A percentile compares a stretch with the other conserved stretches of the same genome.
Evolutionary conservation across 2,888 invertebrate species (phyloP).

Genomic region (Malthinus flaveolus): DNA sequence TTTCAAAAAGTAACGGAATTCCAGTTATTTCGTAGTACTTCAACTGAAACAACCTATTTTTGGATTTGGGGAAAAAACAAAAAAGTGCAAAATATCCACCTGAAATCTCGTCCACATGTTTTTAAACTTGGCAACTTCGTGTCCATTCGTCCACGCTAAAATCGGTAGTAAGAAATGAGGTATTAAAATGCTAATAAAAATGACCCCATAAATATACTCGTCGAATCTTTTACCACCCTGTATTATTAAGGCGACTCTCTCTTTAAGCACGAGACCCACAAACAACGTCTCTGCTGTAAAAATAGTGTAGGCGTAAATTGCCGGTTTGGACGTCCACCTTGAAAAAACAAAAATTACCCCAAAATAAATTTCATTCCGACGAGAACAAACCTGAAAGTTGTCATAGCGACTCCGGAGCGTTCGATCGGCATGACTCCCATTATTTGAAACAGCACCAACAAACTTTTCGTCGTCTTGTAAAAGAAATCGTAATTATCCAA

Average conservation of each 20-base stretch:
- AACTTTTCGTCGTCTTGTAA: slow-evolving; percentile 70
- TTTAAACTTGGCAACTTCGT: slow-evolving; percentile 73
- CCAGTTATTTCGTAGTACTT: slow-evolving; percentile 66
- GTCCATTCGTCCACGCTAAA: slow-evolving; percentile 72
- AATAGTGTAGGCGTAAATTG: slow-evolving; percentile 68
- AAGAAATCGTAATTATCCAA: slow-evolving; percentile 71
- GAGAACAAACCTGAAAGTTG: slow-evolving; percentile 46
- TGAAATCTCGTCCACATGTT: slow-evolving; percentile 81
- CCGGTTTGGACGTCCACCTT: slow-evolving; percentile 67
- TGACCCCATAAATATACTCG: slow-evolving; percentile 74
- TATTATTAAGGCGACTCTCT: slow-evolving; percentile 48
- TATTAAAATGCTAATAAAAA: slow-evolving; percentile 71
- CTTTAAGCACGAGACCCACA: slow-evolving; percentile 50
- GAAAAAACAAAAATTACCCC: slow-evolving; percentile 19
- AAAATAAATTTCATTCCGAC: neutral
- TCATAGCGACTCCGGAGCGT: slow-evolving; percentile 62
- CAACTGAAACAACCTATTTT: slow-evolving; percentile 53
- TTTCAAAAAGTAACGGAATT: slow-evolving; percentile 67
- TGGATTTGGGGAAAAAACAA: neutral
- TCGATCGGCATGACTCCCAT: slow-evolving; percentile 79
- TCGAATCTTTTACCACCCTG: slow-evolving; percentile 67
- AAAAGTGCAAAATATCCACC: slow-evolving; percentile 46
- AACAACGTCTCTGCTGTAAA: slow-evolving; percentile 64
- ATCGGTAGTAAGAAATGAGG: slow-evolving; percentile 71
- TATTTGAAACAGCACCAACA: slow-evolving; percentile 71